Conservation (phyloP, 1,140 invertebrate species). For the Thaumatotibia leucotreta region DNA sequence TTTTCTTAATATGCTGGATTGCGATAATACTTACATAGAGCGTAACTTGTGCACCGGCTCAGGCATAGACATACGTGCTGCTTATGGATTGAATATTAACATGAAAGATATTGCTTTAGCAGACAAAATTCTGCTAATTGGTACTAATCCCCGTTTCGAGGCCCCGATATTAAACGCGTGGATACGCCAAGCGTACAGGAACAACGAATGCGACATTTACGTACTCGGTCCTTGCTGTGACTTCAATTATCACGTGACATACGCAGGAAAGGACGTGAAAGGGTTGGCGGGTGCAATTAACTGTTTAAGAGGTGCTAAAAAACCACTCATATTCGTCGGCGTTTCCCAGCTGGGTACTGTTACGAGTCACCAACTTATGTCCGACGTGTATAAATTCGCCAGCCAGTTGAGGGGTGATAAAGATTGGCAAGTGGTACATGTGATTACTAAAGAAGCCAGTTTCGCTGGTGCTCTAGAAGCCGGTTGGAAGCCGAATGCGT, state of each 20-base stretch:
- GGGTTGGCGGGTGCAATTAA: conserved; percentile 72
- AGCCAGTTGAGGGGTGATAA: conserved; percentile 16
- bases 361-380: conserved; percentile 72
- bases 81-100: conserved; percentile 52
- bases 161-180: conserved; percentile 86
- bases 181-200: conserved; percentile 82
- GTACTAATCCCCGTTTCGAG: conserved; percentile 87
- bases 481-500: conserved; percentile 31
- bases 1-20: conserved; percentile 82
- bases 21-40: conserved; percentile 65
- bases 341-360: conserved; percentile 70
- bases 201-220: conserved; percentile 78
- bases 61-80: conserved; percentile 44
- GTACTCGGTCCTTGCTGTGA: conserved; percentile 82
- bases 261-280: conserved; percentile 74
- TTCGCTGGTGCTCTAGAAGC: conserved; percentile 50
- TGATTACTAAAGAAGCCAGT: conserved; percentile 59
- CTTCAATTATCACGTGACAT: conserved; percentile 79
- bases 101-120: conserved; percentile 79
- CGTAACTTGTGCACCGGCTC: conserved; percentile 35
- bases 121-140: conserved; percentile 84
- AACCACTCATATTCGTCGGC: conserved; percentile 83
- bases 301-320: conserved; percentile 75
- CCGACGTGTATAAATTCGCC: conserved; percentile 63
- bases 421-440: conserved; percentile 51